Evolutionary conservation across 1,140 invertebrate species (phyloP).

Genomic region (Drosophila bocqueti): DNA sequence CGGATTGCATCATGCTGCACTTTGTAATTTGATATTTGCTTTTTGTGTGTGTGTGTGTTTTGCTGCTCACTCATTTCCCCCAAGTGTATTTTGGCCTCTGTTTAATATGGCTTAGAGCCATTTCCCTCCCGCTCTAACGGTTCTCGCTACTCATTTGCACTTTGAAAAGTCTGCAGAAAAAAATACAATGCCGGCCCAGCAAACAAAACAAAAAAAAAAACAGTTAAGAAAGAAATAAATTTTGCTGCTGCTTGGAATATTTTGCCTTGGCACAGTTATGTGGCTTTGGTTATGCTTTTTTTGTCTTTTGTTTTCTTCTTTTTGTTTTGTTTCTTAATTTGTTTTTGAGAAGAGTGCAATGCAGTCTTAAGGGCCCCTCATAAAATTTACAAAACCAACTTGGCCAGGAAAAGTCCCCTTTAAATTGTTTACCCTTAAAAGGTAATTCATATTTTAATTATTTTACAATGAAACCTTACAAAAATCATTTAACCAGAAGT

Average conservation of each 20-base stretch:
- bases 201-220: constrained; percentile 4
- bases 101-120: constrained; percentile 61
- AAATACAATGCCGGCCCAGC: constrained; percentile 10
- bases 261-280: constrained; percentile 78
- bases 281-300: constrained; percentile 60
- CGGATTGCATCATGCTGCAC: constrained; percentile 41
- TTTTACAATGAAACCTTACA: neutral
- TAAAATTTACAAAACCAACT: constrained; percentile 3
- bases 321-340: constrained; percentile 24
- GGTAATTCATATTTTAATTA: constrained; percentile 9
- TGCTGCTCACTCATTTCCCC: constrained; percentile 32
- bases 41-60: neutral
- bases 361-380: neutral
- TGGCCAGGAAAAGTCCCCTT: constrained; percentile 1
- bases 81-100: constrained; percentile 65
- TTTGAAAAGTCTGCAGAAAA: constrained; percentile 53
- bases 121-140: constrained; percentile 8
- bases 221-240: constrained; percentile 27
- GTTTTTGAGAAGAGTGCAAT: constrained; percentile 2
- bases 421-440: neutral
- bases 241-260: constrained; percentile 38
- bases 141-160: constrained; percentile 29
- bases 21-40: constrained; percentile 63
- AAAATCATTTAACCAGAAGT: neutral
- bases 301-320: constrained; percentile 22